A percentile compares a stretch with the other conserved stretches of the same genome.
Conservation (phyloP, 1,140 invertebrate species). For the Tetraneura akinire region DNA sequence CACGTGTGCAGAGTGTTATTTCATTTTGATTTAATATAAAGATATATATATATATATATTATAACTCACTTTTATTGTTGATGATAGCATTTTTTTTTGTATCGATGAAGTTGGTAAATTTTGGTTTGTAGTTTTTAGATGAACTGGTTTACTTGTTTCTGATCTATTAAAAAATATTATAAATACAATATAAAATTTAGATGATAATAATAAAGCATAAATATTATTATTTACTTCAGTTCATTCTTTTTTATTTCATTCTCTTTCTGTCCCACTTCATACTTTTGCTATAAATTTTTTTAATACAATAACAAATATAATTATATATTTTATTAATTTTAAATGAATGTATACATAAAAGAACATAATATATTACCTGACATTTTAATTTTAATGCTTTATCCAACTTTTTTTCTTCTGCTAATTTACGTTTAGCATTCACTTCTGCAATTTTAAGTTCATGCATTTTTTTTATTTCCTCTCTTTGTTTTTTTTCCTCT, state of each 20-base stretch:
- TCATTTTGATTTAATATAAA: too few species aligned
- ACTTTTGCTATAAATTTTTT: not conserved
- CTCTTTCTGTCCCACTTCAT: constrained; percentile 12
- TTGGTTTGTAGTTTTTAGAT: not conserved
- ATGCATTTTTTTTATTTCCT: constrained; percentile 29
- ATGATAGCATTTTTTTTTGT: not conserved
- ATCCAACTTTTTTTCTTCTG: not conserved
- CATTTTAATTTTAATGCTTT: not conserved
- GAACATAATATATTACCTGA: too few species aligned
- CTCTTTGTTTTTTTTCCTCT: constrained; percentile 18
- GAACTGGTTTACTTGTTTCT: constrained; percentile 18
- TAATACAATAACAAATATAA: not conserved
- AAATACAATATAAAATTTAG: not conserved
- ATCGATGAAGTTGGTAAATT: constrained; percentile 13
- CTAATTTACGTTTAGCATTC: constrained; percentile 35
- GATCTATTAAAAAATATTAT: not conserved
- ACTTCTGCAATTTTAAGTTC: constrained; percentile 21
- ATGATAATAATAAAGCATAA: too few species aligned
- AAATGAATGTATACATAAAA: not conserved
- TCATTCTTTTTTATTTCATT: constrained; percentile 38
- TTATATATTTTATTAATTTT: not conserved
- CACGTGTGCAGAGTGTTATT: too few species aligned
- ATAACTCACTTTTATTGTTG: constrained; percentile 27
- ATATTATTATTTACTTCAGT: not conserved
- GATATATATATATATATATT: too few species aligned